A percentile compares a stretch with the other conserved stretches of the same genome.
These are phyloP conservation scores for Halcyon smyrnensis DNA, from an alignment of 2,797 vertebrate species.

Conservation along the genomic window DNA sequence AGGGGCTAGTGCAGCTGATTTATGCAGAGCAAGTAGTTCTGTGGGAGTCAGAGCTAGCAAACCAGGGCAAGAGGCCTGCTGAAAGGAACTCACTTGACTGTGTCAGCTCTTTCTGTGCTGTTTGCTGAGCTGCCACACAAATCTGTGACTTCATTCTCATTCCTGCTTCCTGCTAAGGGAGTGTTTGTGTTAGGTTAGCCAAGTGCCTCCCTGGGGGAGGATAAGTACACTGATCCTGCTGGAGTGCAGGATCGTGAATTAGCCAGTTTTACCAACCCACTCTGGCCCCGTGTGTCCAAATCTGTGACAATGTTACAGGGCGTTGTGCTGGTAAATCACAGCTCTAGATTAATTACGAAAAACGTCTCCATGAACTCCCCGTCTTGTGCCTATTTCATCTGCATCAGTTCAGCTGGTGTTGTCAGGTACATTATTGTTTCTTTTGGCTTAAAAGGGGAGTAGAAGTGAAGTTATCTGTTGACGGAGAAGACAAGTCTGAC, in stretches of 20 bases:
- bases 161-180: not conserved
- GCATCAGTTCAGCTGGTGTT: not conserved
- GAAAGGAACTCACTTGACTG: not conserved
- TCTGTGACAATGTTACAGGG: not conserved
- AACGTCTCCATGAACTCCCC: accelerated
- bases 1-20: not conserved
- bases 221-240: too few relatives aligned
- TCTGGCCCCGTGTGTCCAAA: not conserved
- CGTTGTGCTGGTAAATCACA: not conserved
- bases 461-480: not conserved
- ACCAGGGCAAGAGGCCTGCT: not conserved
- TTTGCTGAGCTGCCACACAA: not conserved
- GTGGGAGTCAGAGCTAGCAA: not conserved
- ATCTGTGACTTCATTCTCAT: not conserved
- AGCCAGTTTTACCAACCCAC: not conserved
- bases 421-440: not conserved
- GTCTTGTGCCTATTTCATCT: not conserved
- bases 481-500: not conserved
- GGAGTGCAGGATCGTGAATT: accelerated
- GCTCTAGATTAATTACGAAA: not conserved
- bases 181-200: not conserved
- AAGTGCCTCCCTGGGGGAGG: not conserved
- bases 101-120: not conserved
- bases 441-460: not conserved
- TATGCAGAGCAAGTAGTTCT: not conserved